These are phyloP conservation scores for Nylanderia fulva DNA, from an alignment of 1,140 invertebrate genomes.

Conservation along the genomic window DNA sequence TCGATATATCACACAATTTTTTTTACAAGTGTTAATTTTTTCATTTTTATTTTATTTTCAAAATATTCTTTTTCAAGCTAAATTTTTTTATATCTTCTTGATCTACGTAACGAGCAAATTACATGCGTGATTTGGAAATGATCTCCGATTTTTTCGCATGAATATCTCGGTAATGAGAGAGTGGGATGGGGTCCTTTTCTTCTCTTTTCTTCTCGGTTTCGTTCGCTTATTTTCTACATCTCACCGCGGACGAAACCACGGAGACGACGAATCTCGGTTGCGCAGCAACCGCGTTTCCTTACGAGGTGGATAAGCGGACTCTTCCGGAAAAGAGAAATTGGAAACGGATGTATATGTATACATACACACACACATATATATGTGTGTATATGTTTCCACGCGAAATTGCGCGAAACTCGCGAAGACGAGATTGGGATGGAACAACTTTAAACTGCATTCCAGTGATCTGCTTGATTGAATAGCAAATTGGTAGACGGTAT, in stretches of 20 bases:
- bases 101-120: not conserved
- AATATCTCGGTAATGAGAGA: slow-evolving; percentile 38
- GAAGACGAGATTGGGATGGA: slow-evolving; percentile 69
- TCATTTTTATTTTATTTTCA: not conserved
- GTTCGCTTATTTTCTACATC: slow-evolving; percentile 35
- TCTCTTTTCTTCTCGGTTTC: slow-evolving; percentile 7
- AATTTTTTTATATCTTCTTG: not conserved
- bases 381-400: not conserved
- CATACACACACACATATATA: not conserved
- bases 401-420: slow-evolving; percentile 65
- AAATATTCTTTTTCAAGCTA: not conserved
- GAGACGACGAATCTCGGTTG: slow-evolving; percentile 38
- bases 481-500: slow-evolving; percentile 68
- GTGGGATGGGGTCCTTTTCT: not conserved
- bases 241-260: slow-evolving; percentile 16
- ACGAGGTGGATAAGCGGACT: slow-evolving; percentile 61
- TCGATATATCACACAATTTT: not conserved
- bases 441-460: slow-evolving; percentile 72
- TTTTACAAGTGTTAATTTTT: not conserved
- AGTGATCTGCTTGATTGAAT: slow-evolving; percentile 73
- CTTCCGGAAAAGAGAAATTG: slow-evolving; percentile 70
- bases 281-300: slow-evolving; percentile 53
- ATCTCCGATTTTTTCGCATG: slow-evolving; percentile 27
- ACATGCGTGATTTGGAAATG: slow-evolving; percentile 18
- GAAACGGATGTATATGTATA: slow-evolving; percentile 49